A percentile compares a stretch with the other conserved stretches of the same genome.
Conservation (phyloP, 2,113 vertebrate genomes). For the Cheilinus undulatus region DNA sequence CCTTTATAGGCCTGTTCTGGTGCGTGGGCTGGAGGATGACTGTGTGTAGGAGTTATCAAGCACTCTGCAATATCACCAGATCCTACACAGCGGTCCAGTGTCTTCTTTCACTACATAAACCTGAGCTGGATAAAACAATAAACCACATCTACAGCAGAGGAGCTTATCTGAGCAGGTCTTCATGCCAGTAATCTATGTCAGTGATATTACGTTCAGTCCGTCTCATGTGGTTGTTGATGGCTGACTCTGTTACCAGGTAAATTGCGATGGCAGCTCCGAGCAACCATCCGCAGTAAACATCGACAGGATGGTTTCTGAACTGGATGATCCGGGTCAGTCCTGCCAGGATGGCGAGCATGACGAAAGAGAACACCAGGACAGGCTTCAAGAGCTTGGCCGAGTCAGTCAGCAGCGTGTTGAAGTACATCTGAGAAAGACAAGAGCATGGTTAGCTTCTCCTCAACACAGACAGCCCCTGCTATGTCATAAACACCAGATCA, state of each 20-base stretch:
- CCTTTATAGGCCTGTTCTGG: slow-evolving; percentile 9
- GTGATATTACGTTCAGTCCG: too few relatives aligned
- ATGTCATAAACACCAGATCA: too few relatives aligned
- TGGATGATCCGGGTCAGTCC: slow-evolving; percentile 96
- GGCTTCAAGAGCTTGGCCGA: slow-evolving; percentile 98
- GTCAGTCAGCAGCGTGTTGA: slow-evolving; percentile 96
- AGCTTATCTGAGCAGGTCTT: too few relatives aligned
- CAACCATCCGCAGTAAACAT: slow-evolving; percentile 97
- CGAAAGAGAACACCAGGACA: slow-evolving; percentile 94
- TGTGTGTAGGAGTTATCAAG: slow-evolving; percentile 45
- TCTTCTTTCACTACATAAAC: slow-evolving; percentile 16
- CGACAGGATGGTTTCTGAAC: slow-evolving; percentile 96
- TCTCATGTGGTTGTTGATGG: neutral
- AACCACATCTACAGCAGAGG: neutral
- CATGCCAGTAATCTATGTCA: too few relatives aligned
- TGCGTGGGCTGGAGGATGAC: slow-evolving; percentile 48
- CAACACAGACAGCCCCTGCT: too few relatives aligned
- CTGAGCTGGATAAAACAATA: slow-evolving; percentile 2
- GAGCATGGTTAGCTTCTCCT: too few relatives aligned
- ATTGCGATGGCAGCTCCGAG: slow-evolving; percentile 95
- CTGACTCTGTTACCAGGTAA: slow-evolving; percentile 89
- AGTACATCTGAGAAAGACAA: slow-evolving; percentile 93
- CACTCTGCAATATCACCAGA: slow-evolving; percentile 9
- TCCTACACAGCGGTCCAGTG: slow-evolving; percentile 11
- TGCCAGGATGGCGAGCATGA: slow-evolving; percentile 95